These are phyloP conservation scores for Varanus salvator DNA, from an alignment of 2,113 vertebrate species.

Conservation along the genomic window DNA sequence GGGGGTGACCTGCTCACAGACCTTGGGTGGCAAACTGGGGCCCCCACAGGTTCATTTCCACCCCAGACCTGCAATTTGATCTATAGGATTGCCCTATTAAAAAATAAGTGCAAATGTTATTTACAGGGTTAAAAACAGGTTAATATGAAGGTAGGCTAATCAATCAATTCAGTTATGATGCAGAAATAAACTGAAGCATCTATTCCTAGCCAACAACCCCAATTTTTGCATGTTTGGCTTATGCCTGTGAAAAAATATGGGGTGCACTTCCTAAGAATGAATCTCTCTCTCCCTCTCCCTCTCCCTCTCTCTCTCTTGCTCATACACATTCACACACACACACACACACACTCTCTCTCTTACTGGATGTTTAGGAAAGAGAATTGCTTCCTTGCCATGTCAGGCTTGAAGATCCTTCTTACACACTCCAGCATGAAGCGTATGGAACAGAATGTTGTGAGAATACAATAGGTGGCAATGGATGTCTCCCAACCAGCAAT, in stretches of 20 bases:
- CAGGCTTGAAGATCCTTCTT: constrained; percentile 79
- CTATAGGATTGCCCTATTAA: too few species aligned
- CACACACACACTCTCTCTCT: not conserved
- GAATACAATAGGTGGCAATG: constrained; percentile 79
- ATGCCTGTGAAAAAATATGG: not conserved
- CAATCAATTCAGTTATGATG: not conserved
- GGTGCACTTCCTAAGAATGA: too few species aligned
- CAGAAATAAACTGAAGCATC: not conserved
- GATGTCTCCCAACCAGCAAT: constrained; percentile 83
- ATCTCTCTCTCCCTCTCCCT: too few species aligned
- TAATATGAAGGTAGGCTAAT: not conserved
- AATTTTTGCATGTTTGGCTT: not conserved
- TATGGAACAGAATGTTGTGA: constrained; percentile 83
- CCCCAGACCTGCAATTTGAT: too few species aligned
- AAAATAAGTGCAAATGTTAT: too few species aligned
- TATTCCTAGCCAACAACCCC: not conserved
- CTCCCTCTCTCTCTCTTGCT: not conserved
- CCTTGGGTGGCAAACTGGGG: too few species aligned
- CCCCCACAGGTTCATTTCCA: too few species aligned
- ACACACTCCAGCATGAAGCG: constrained; percentile 80
- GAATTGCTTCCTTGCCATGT: constrained; percentile 68
- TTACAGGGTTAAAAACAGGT: not conserved
- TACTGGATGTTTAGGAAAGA: not conserved
- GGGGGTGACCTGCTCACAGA: too few species aligned
- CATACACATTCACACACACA: not conserved